Evolutionary conservation across 2,113 vertebrate genomes (phyloP), one percentile per base, ranked within the genome.

Genomic region (Oryzias melastigma): DNA sequence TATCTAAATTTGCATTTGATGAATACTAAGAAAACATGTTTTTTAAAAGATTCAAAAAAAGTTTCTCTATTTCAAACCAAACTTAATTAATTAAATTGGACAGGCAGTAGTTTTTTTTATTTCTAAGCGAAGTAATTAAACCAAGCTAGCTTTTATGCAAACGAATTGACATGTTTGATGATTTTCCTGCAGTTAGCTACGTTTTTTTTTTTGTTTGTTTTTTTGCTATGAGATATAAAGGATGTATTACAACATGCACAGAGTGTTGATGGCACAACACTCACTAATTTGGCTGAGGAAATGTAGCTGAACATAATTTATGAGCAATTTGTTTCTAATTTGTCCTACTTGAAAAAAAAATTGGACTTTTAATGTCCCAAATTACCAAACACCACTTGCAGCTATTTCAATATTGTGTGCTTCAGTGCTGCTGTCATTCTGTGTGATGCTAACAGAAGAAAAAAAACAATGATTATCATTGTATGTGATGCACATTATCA

Each of bases 281-380:
- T 51, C 12, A 58, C 29, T 27, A 43, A 42, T 14, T 1, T 7
- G 5, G 16, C 6, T 3, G 15, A 59, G 54, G 13, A 58, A 61
- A 62, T 65, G 17, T 3, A 64, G 66, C 5, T 60, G 40, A 63
- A 61, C 16, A 2, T 46, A 51, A 47, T 29, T 24, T 45, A 45
- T 49, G n/a, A 58, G 51, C 54, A 52, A 71, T 65, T 76, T 20
- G 58, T 73, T 75, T 69, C 18, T 47, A 50, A 48, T 68, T 55
- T 75, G 61, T 67, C 66, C 52, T 56, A 68, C 52, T 48, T 19
- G 42, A 62, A 63, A 58, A 65, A 61, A 73, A 73, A 57, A 53
- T 18, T 43, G 13, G 76, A 20, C 8, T 10, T 35, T 64, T 54
- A 50, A 50, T 71, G 73, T 71, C 73, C 55, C 59, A 27, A 57